Evolutionary conservation across 1,140 invertebrate genomes (phyloP).

Genomic region (Hyposmocoma kahamanoa): DNA sequence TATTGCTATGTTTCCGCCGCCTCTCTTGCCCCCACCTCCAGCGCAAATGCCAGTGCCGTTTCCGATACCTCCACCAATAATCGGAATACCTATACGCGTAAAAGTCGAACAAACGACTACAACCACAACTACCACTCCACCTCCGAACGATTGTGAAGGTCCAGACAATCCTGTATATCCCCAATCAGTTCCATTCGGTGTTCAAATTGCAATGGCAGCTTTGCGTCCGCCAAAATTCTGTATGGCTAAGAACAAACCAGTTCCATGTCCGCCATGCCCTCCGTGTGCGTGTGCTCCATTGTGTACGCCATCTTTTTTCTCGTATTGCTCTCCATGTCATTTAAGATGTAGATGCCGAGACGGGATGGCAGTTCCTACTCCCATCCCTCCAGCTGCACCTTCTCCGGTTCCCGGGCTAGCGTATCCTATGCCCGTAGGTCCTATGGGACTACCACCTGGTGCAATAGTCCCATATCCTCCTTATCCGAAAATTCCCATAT

Average conservation of each 20-base stretch:
- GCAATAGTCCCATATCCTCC: background rate
- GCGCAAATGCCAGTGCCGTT: background rate
- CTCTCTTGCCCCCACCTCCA: no score
- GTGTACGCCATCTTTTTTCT: conserved; percentile 52
- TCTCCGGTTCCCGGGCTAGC: conserved; percentile 17
- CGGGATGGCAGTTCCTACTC: conserved; percentile 13
- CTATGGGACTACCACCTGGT: background rate
- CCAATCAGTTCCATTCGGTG: no score
- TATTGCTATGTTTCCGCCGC: no score
- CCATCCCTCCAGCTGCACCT: conserved; percentile 16
- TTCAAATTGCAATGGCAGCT: conserved; percentile 27
- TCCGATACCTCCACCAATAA: background rate
- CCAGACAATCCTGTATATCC: no score
- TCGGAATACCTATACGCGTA: no score
- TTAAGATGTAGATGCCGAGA: conserved; percentile 43
- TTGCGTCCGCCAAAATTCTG: conserved; percentile 16
- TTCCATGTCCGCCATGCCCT: conserved; percentile 40
- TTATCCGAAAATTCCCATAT: no score
- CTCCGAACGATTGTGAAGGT: no score
- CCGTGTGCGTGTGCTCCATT: conserved; percentile 44
- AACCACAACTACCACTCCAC: no score
- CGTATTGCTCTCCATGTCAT: conserved; percentile 55
- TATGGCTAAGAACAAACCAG: conserved; percentile 13
- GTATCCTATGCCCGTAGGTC: conserved; percentile 13
- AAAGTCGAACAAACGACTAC: no score